Evolutionary conservation across 2,113 vertebrate species (phyloP), one percentile per base, ranked within the genome.

Genomic region (Smithornis capensis): DNA sequence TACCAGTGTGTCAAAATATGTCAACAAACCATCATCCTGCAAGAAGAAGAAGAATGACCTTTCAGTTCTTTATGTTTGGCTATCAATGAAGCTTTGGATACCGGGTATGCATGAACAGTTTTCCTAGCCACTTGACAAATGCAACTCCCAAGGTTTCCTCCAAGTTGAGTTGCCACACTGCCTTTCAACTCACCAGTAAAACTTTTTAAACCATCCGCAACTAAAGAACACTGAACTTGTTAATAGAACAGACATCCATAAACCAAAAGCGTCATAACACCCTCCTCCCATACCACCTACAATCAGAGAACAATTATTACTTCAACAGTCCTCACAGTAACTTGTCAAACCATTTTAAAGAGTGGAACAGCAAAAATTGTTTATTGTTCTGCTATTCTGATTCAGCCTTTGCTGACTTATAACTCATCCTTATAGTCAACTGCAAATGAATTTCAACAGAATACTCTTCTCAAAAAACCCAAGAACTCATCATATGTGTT

Each of bases 1-100:
- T 96, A 96, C 83, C 90, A 92, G 85, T 68, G 92, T 98, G 98
- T 99, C 98, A 98, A 98, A 98, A 98, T 97, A 98, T 97, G 97
- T 98, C 98, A 99, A 98, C 97, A 97, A 98, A 96, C 97, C 97
- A 98, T 98, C 98, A 98, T 64, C 94, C 92, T 67, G 88, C 94
- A 97, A 96, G 97, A 97, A 97, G 97, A 97, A 97, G 97, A 98
- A 97, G 96, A 97, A 97, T 97, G 98, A 98, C 98, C 98, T 98
- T 98, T 98, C 91, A 85, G 96, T 96, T 97, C 97, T 97, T 96
- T 92, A 90, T 83, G 94, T 98, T 96, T 97, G 96, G 95, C 96
- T 96, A 90, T 91, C 77, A 80, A 95, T 92, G 97, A 93, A 95
- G 95, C 95, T 95, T 56, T 96, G 97, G 96, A 96, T 59, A 24